These are phyloP conservation scores for Pseudomyrmex cubaensis DNA, from an alignment of 1,140 invertebrate genomes.

Conservation along the genomic window DNA sequence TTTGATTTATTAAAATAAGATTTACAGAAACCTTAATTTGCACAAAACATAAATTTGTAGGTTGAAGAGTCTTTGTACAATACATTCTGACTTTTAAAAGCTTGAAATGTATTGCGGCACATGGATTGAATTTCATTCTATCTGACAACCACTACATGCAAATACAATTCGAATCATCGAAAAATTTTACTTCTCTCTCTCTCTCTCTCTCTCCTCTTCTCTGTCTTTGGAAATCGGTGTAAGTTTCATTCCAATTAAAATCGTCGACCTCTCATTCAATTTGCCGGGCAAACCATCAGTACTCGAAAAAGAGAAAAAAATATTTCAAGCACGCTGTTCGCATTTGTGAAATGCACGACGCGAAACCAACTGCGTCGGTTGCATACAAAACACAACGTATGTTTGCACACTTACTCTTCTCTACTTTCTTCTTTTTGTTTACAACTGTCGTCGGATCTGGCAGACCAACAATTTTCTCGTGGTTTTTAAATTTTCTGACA, in stretches of 20 bases:
- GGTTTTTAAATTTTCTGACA: slow-evolving; percentile 11
- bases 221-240: not conserved
- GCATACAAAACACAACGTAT: slow-evolving; percentile 42
- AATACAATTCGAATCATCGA: not conserved
- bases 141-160: not conserved
- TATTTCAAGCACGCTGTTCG: slow-evolving; percentile 13
- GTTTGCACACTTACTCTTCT: slow-evolving; percentile 26
- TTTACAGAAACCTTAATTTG: no score
- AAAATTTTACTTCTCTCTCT: not conserved
- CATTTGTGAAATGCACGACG: slow-evolving; percentile 50
- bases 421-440: not conserved
- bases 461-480: slow-evolving; percentile 14
- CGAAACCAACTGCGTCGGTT: slow-evolving; percentile 51
- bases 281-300: not conserved
- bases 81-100: not conserved
- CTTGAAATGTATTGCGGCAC: not conserved
- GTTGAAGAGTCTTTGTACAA: not conserved
- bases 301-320: slow-evolving; percentile 30
- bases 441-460: not conserved
- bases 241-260: slow-evolving; percentile 49
- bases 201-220: no score
- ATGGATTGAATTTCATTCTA: not conserved
- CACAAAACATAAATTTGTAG: not conserved
- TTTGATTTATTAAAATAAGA: slow-evolving; percentile 12
- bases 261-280: slow-evolving; percentile 1